These are phyloP conservation scores for Thyatira batis DNA, from an alignment of 2,888 invertebrate genomes.

Conservation along the genomic window DNA sequence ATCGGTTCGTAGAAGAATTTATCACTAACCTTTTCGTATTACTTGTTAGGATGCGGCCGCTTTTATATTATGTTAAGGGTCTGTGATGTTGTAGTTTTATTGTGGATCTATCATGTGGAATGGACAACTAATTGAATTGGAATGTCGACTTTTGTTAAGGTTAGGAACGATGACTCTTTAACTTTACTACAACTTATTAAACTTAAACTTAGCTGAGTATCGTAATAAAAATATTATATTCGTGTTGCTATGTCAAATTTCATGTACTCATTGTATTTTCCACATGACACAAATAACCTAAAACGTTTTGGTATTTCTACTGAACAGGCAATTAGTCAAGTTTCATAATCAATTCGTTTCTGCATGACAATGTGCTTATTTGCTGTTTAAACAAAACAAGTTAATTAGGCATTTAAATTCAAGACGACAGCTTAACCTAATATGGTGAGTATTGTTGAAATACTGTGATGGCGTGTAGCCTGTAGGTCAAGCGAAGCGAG, in stretches of 20 bases:
- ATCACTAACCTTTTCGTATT: constrained; percentile 60
- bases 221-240: background rate
- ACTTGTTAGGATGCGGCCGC: constrained; percentile 42
- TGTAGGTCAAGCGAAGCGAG: constrained; percentile 24
- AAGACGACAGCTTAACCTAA: background rate
- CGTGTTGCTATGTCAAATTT: background rate
- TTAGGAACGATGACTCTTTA: no score
- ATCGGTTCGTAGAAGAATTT: constrained; percentile 70
- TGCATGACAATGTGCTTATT: no score
- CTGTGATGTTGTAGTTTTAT: constrained; percentile 31
- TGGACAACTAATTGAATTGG: constrained; percentile 38
- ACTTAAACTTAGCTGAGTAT: no score
- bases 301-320: background rate
- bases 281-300: no score
- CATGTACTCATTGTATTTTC: no score
- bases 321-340: background rate
- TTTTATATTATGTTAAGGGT: constrained; percentile 30
- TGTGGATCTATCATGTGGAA: constrained; percentile 31
- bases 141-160: constrained; percentile 28
- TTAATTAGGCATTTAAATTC: background rate
- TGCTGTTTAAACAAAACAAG: background rate
- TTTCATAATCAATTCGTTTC: background rate
- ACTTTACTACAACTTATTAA: no score
- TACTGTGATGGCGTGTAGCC: constrained; percentile 9
- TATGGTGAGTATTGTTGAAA: constrained; percentile 1